A percentile compares a stretch with the other conserved stretches of the same genome.
Evolutionary conservation across 1,140 invertebrate species (phyloP).

Genomic region (Drosophila pectinifera): DNA sequence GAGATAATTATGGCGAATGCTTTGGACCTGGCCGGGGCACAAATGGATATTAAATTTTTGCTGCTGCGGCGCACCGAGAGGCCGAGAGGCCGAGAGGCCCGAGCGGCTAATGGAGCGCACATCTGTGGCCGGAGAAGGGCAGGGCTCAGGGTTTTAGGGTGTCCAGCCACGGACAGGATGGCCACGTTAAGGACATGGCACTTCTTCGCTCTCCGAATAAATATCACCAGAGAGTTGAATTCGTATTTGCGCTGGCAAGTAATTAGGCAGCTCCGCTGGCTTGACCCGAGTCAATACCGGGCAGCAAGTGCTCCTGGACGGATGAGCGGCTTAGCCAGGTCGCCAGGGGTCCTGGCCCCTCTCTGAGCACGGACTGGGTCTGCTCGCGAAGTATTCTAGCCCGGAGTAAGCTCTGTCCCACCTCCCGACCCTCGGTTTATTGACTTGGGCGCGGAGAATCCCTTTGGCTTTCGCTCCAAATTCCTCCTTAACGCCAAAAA

Average conservation of each 20-base stretch:
- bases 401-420: not conserved
- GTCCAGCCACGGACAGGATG: not conserved
- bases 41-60: constrained; percentile 62
- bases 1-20: constrained; percentile 60
- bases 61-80: not conserved
- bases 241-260: constrained; percentile 44
- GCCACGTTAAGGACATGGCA: constrained; percentile 26
- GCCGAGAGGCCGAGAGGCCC: not conserved
- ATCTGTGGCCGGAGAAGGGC: constrained; percentile 13
- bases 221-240: constrained; percentile 52
- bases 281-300: constrained; percentile 20
- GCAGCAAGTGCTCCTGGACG: not conserved
- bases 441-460: constrained; percentile 53
- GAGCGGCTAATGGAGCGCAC: constrained; percentile 39
- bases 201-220: constrained; percentile 32
- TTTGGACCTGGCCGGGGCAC: constrained; percentile 25
- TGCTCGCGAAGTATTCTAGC: no score
- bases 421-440: constrained; percentile 41
- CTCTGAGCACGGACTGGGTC: not conserved
- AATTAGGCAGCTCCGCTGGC: constrained; percentile 25
- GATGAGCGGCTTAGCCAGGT: not conserved
- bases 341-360: not conserved
- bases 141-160: constrained; percentile 9
- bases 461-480: constrained; percentile 54
- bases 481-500: constrained; percentile 35